These are phyloP conservation scores for Prinia subflava DNA, from an alignment of 2,113 vertebrate genomes.

Conservation along the genomic window DNA sequence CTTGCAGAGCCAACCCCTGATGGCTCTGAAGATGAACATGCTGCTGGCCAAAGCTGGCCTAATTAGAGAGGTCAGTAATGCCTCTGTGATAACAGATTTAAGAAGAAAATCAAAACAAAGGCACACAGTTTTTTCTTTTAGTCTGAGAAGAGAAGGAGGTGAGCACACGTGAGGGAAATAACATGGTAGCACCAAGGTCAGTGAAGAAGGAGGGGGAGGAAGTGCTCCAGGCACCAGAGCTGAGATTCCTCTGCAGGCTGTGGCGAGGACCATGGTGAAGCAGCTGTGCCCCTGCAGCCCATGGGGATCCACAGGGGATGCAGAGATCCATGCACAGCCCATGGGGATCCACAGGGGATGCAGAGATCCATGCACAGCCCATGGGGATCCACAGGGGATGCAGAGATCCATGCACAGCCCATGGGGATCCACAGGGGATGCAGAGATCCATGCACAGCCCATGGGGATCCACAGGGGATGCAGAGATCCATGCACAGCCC, in stretches of 20 bases:
- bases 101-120: background rate
- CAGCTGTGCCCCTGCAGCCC: background rate
- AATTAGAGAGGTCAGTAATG: accelerated
- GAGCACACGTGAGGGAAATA: background rate
- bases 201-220: background rate
- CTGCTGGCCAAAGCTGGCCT: background rate
- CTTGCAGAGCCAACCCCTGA: background rate
- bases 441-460: background rate
- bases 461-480: background rate
- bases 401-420: background rate
- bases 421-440: no score
- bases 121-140: background rate
- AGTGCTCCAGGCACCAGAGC: background rate
- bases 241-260: background rate
- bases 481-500: background rate
- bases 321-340: background rate
- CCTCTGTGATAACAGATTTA: background rate
- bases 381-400: background rate
- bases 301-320: background rate
- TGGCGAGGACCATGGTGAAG: background rate
- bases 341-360: no score
- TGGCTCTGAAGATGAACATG: background rate
- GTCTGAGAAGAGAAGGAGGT: background rate
- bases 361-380: background rate
- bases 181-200: background rate